Evolutionary conservation across 2,113 vertebrate genomes (phyloP).

Genomic region (Chrysochloris asiatica): DNA sequence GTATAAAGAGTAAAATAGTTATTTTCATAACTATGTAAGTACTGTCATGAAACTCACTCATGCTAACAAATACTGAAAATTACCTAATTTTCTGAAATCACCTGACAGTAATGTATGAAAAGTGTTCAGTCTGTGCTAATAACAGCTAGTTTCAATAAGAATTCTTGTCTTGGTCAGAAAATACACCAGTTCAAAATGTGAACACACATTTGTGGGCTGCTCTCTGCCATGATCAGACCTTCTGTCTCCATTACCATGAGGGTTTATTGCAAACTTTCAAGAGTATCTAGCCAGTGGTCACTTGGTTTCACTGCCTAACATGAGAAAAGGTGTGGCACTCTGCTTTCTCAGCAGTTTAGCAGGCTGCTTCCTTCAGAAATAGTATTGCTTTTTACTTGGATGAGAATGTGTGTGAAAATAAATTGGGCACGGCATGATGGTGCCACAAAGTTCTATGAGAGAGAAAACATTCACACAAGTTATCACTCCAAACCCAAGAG

Average conservation of each 20-base stretch:
- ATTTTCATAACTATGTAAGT: constrained; percentile 41
- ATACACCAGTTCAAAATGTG: neutral
- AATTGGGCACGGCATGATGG: neutral
- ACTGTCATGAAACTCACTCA: neutral
- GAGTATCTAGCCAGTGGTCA: neutral
- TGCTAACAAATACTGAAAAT: constrained; percentile 27
- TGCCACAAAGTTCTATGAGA: neutral
- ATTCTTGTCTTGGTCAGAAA: neutral
- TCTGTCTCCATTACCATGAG: neutral
- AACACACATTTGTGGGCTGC: neutral
- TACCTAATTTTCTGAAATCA: constrained; percentile 1
- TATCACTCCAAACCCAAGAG: neutral
- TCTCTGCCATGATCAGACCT: neutral
- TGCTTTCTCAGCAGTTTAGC: neutral
- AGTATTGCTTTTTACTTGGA: constrained; percentile 18
- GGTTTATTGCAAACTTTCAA: constrained; percentile 1
- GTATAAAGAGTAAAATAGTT: neutral
- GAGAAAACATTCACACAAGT: neutral
- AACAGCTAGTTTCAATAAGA: neutral
- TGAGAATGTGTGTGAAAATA: neutral
- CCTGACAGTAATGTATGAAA: neutral
- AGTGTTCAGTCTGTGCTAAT: neutral
- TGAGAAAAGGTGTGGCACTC: constrained; percentile 11
- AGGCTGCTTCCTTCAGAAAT: constrained; percentile 41
- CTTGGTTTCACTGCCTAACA: neutral